Percentiles rank a stretch among this genome's conserved stretches.
These are phyloP conservation scores for Rosalia funebris DNA, from an alignment of 2,888 invertebrate genomes.

Conservation along the genomic window DNA sequence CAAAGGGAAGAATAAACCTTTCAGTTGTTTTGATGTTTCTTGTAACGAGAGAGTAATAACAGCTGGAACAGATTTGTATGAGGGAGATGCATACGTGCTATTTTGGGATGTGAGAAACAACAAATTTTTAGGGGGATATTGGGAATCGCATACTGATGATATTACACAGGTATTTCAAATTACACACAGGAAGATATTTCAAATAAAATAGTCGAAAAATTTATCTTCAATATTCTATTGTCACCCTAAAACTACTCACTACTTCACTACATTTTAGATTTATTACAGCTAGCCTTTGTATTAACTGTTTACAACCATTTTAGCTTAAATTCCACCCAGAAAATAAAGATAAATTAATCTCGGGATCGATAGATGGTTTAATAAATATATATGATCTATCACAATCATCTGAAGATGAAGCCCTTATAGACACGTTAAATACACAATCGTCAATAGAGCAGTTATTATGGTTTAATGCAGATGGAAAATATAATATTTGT, in stretches of 20 bases:
- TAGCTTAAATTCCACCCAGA: conserved; percentile 77
- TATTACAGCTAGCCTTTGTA: too few relatives aligned
- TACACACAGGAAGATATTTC: too few relatives aligned
- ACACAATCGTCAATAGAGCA: conserved; percentile 80
- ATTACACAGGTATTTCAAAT: conserved; percentile 75
- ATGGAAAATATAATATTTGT: conserved; percentile 67
- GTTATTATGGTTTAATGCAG: conserved; percentile 67
- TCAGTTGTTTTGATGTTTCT: conserved; percentile 80
- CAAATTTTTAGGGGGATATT: conserved; percentile 79
- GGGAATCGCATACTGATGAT: conserved; percentile 86
- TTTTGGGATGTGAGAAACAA: conserved; percentile 82
- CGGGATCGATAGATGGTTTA: conserved; percentile 86
- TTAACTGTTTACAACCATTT: too few relatives aligned
- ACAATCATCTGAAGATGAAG: conserved; percentile 80
- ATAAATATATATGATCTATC: conserved; percentile 85
- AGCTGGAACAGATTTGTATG: conserved; percentile 77
- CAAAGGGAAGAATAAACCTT: conserved; percentile 65
- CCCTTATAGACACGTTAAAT: conserved; percentile 80
- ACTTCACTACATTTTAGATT: too few relatives aligned
- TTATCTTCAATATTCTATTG: too few relatives aligned
- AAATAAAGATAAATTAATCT: conserved; percentile 73
- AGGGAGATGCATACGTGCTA: conserved; percentile 77
- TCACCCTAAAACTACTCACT: too few relatives aligned
- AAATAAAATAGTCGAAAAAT: too few relatives aligned
- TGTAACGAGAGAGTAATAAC: conserved; percentile 76